Evolutionary conservation across 35 echinoderm and acorn worm species (phyloP).

Genomic region (Hemicentrotus pulcherrimus): DNA sequence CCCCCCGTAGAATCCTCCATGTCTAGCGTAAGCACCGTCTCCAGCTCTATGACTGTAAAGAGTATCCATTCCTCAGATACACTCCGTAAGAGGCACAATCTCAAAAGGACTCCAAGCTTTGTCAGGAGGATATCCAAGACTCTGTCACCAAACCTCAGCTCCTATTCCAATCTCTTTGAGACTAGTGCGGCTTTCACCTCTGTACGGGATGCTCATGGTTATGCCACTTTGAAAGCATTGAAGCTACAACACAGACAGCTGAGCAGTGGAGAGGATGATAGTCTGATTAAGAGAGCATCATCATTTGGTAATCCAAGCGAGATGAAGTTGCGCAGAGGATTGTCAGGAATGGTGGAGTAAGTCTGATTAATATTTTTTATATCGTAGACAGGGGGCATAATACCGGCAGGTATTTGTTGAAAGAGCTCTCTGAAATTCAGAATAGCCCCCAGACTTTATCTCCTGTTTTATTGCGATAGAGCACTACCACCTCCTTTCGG

Average conservation of each 20-base stretch:
- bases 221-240: constrained; percentile 81
- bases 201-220: constrained; percentile 75
- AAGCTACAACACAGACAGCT: constrained; percentile 66
- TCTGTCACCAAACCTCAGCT: constrained; percentile 68
- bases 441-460: too few species aligned
- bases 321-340: constrained; percentile 38
- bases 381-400: too few species aligned
- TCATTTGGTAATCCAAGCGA: constrained; percentile 59
- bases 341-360: constrained; percentile 68
- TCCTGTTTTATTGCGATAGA: too few species aligned
- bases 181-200: constrained; percentile 85
- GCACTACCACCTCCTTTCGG: too few species aligned
- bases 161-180: constrained; percentile 75
- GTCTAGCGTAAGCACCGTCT: constrained; percentile 88
- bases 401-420: too few species aligned
- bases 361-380: background rate
- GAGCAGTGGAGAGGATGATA: background rate
- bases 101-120: constrained; percentile 91
- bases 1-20: constrained; percentile 82
- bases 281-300: constrained; percentile 23
- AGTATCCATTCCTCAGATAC: constrained; percentile 90
- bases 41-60: constrained; percentile 88
- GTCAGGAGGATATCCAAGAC: constrained; percentile 77
- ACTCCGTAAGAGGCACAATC: constrained; percentile 78
- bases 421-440: too few species aligned